A percentile compares a stretch with the other conserved stretches of the same genome.
Evolutionary conservation across 1,140 invertebrate species (phyloP).

Genomic region (Heliconius congener): DNA sequence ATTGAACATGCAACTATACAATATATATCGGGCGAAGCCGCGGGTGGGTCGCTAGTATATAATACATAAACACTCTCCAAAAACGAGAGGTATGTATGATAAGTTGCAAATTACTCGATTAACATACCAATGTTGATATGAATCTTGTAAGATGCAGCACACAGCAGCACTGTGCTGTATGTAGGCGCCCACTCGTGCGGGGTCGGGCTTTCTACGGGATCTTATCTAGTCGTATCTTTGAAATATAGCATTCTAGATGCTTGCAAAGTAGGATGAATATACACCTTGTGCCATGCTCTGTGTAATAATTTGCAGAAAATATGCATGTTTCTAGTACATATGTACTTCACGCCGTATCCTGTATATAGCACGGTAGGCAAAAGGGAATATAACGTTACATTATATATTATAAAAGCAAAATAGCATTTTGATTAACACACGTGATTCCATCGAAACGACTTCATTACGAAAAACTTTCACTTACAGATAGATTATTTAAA

Average conservation of each 20-base stretch:
- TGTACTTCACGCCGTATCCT: too few relatives aligned
- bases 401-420: too few relatives aligned
- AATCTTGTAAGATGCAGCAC: not conserved
- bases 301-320: not conserved
- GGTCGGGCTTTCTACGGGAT: not conserved
- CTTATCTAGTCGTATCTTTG: not conserved
- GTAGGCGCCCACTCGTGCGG: not conserved
- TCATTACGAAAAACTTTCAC: constrained; percentile 22
- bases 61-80: too few relatives aligned
- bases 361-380: too few relatives aligned
- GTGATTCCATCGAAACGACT: not conserved
- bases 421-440: not conserved
- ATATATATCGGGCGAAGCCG: too few relatives aligned
- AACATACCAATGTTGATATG: not conserved
- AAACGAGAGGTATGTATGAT: too few relatives aligned
- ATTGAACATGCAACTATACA: too few relatives aligned
- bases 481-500: constrained; percentile 28
- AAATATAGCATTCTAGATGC: not conserved
- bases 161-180: not conserved
- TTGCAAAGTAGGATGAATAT: not conserved
- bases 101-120: not conserved
- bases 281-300: not conserved
- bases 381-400: too few relatives aligned
- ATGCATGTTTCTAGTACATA: not conserved
- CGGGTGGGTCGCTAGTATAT: too few relatives aligned